Evolutionary conservation across 2,888 invertebrate genomes (phyloP), one percentile per base, ranked within the genome.

Genomic region (Apoderus coryli): DNA sequence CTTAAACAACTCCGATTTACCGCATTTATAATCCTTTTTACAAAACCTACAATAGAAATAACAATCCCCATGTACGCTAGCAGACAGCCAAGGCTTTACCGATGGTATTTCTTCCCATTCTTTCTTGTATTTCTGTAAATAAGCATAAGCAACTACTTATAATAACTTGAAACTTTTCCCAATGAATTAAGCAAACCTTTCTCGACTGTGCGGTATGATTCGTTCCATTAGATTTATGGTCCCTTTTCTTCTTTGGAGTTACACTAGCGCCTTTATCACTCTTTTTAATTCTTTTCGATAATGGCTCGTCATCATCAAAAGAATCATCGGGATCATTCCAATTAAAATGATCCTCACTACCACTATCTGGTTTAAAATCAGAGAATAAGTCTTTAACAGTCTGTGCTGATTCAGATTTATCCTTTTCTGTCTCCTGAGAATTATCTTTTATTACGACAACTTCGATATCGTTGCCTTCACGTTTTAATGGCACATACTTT

Each of bases 11-110:
- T 53, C 56, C 3, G 53, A 52, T 37, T 50, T 53, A 5, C 55
- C 54, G 36, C 54, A 54, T 41, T 50, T 53, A 36, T 54, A 53
- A 35, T 56, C 55, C 27, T 50, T 52, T 42, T 56, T 56, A 36
- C 56, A 56, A 35, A 55, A 53, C 38, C 54, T 53, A 41, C 56
- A 56, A 35, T 54, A 56, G 36, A 56, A 56, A 39, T 54, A 54
- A 11, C 49, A 46, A 23, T 50, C 47, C 10, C 56, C 56, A 32
- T 53, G 47, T 4, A 53, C 44, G 39, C 56, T 56, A 31, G 52
- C 51, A 3, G 54, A 51, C 7, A 56, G 39, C 56, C 56, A 56
- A 3, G 52, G 52, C 34, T 49, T 54, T 7, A 54, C 52, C 25
- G 50, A 45, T n/a, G 54, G 55, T 31, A 54, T 48, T 13, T 48